phyloP scores from a whole-genome alignment of 1,140 invertebrate genomes.

The Drosophila mayri region DNA sequence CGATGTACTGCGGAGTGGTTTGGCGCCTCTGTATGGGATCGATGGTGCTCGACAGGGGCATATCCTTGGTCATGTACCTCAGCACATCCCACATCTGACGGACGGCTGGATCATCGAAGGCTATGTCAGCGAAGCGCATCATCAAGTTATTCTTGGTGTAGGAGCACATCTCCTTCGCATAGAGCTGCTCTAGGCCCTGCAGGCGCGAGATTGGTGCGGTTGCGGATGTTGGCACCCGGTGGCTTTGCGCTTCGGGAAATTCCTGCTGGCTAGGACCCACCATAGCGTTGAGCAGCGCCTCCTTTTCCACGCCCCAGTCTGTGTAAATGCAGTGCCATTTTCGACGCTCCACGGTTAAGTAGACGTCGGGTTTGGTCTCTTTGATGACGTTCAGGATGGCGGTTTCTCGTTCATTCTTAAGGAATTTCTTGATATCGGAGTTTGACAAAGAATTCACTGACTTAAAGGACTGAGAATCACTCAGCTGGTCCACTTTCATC shows the following conservation, averaged over 20 bases:
- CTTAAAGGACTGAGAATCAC: constrained; percentile 93
- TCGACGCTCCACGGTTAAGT: constrained; percentile 88
- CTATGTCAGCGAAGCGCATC: constrained; percentile 89
- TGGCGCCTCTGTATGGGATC: constrained; percentile 90
- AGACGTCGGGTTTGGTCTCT: constrained; percentile 93
- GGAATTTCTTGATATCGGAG: constrained; percentile 94
- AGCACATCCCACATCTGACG: constrained; percentile 96
- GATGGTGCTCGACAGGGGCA: constrained; percentile 88
- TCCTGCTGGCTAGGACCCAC: constrained; percentile 92
- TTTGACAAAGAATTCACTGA: constrained; percentile 94
- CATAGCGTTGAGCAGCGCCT: constrained; percentile 94
- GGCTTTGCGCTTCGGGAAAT: constrained; percentile 90
- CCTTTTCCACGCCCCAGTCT: constrained; percentile 96
- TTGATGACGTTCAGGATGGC: constrained; percentile 96
- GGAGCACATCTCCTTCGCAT: constrained; percentile 92
- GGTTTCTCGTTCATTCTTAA: constrained; percentile 97
- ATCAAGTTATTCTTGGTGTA: constrained; percentile 93
- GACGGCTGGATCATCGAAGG: constrained; percentile 93
- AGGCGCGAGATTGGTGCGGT: constrained; percentile 84
- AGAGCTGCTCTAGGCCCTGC: constrained; percentile 89
- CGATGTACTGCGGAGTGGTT: constrained; percentile 89
- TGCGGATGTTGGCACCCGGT: constrained; percentile 87
- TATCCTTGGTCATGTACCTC: constrained; percentile 91
- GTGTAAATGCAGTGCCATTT: constrained; percentile 93
- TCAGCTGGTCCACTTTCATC: constrained; percentile 95